phyloP scores from a whole-genome alignment of 1,140 invertebrate genomes.

The Brachystomella parvula region DNA sequence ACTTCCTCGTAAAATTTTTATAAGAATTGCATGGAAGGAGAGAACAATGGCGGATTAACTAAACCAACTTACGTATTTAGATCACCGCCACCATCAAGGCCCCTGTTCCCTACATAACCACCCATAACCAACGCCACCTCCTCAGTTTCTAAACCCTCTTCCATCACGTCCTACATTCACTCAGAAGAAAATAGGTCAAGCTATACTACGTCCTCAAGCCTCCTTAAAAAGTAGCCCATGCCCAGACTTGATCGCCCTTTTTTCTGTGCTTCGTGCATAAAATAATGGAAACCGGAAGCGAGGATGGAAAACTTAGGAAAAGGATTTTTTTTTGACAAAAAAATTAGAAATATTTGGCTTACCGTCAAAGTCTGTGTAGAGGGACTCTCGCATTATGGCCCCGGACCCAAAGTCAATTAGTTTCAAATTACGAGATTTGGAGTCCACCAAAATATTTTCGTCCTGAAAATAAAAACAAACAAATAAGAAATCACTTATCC shows the following conservation, averaged over 20 bases:
- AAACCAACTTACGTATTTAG: not conserved
- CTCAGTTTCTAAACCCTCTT: too few species aligned
- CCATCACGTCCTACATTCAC: too few species aligned
- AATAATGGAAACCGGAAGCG: not conserved
- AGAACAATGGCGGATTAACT: too few species aligned
- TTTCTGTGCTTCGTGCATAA: not conserved
- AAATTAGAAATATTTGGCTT: conserved; percentile 36
- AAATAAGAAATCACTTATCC: not conserved
- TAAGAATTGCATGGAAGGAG: too few species aligned
- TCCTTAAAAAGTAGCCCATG: not conserved
- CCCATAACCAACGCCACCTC: too few species aligned
- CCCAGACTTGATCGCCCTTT: not conserved
- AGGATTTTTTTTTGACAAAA: not conserved
- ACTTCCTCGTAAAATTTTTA: too few species aligned
- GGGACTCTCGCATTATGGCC: conserved; percentile 51
- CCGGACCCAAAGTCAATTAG: conserved; percentile 64
- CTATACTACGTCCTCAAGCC: not conserved
- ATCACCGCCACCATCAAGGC: not conserved
- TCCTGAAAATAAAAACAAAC: conserved; percentile 41
- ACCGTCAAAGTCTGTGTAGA: conserved; percentile 63
- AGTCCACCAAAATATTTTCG: conserved; percentile 58
- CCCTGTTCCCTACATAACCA: too few species aligned
- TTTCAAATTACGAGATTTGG: conserved; percentile 49
- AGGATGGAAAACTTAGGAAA: not conserved
- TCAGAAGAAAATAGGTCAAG: conserved; percentile 6